Base-by-base conservation (phyloP, 2,888 invertebrate species). In the Oligia strigilis region DNA sequence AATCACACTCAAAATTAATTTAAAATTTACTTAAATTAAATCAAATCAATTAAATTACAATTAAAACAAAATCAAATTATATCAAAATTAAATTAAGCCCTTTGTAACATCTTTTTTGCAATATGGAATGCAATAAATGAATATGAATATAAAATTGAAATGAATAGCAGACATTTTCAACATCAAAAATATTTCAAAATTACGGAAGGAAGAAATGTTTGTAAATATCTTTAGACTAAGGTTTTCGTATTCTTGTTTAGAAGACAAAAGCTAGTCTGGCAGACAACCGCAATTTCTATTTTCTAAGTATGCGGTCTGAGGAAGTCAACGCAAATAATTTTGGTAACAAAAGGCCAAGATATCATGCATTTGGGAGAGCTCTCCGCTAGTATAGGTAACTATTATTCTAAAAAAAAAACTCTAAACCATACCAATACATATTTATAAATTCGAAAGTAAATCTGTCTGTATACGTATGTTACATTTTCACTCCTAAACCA, bases 221-320 rank as follows among this genome's bases (percentile, higher is more conserved):
- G n/a, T 58, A 76, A 69, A 75, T 82, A 69, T 69, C 29, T 58
- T 69, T 49, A 29, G 9, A 4, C 40, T 55, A 62, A 46, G 46
- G 23, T 40, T 75, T 23, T 62, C 40, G 46, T 43, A 58, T 71
- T 9, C 43, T 60, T 77, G 43, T 43, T 55, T 23, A 19, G n/a
- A 71, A 76, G 60, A 77, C 83, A 82, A 81, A 71, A 52, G 60
- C 65, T 49, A 46, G n/a, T 23, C 36, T 43, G 4, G 60, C 36
- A 66, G 9, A 66, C 60, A 77, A 64, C 82, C 36, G 43, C 70
- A 67, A 81, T 67, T 83, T 78, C 66, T 78, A 72, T 83, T 83
- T 66, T 67, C 46, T 66, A 58, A 66, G 65, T 23, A 62, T 55
- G 83, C 81, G 55, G 60, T 78, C 60, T 66, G 62, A 62, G 60